Conservation (phyloP, 2,888 invertebrate genomes). For the Gryllus longicercus region DNA sequence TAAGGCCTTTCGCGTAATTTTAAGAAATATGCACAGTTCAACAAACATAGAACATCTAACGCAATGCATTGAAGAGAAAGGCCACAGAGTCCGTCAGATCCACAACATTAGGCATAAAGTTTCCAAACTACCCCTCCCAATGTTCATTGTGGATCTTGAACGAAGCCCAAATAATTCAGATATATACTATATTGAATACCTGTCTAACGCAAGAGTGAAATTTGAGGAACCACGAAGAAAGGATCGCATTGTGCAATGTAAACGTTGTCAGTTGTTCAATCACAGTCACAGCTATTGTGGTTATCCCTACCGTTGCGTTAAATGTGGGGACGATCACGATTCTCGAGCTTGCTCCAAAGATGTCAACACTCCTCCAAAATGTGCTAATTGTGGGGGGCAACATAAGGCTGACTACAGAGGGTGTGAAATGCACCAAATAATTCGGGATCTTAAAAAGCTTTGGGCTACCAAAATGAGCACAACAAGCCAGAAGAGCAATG, state of each 20-base stretch:
- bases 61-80: background rate
- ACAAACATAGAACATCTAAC: background rate
- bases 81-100: background rate
- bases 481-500: background rate
- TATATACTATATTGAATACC: background rate
- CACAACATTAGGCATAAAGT: background rate
- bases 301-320: background rate
- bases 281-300: background rate
- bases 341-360: background rate
- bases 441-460: background rate
- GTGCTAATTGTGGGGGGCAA: background rate
- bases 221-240: background rate
- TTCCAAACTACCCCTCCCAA: background rate
- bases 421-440: background rate
- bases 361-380: background rate
- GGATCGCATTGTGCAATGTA: background rate
- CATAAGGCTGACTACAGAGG: background rate
- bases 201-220: background rate
- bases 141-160: background rate
- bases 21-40: background rate
- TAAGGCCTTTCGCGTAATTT: background rate
- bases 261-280: background rate
- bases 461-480: background rate
- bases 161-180: background rate
- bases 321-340: background rate